Conservation (phyloP, 2,797 vertebrate genomes). For the Tenualosa thibaudeaui region DNA sequence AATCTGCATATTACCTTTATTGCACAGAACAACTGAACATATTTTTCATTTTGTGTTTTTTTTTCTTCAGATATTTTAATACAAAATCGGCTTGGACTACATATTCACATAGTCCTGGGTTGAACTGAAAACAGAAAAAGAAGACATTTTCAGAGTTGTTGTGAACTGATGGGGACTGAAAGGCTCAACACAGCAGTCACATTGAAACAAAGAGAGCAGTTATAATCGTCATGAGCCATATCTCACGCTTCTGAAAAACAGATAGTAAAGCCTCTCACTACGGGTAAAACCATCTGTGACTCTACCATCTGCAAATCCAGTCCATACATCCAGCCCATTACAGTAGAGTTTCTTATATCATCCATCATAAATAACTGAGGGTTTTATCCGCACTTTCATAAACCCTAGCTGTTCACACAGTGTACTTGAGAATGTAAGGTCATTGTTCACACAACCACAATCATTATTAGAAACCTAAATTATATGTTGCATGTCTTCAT, state of each 20-base stretch:
- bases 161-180: slow-evolving; percentile 58
- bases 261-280: slow-evolving; percentile 74
- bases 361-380: slow-evolving; percentile 66
- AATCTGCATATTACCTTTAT: slow-evolving; percentile 86
- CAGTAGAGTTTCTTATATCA: slow-evolving; percentile 64
- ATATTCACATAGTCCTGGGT: slow-evolving; percentile 72
- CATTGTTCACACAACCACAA: slow-evolving; percentile 57
- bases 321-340: slow-evolving; percentile 70
- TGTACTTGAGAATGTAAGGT: slow-evolving; percentile 61
- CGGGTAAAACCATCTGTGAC: slow-evolving; percentile 74
- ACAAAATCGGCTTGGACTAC: slow-evolving; percentile 80
- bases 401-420: slow-evolving; percentile 68
- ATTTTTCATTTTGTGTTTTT: slow-evolving; percentile 73
- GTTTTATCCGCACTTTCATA: slow-evolving; percentile 59
- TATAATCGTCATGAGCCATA: slow-evolving; percentile 69
- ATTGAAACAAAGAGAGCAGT: slow-evolving; percentile 76
- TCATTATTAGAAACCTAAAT: slow-evolving; percentile 46
- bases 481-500: slow-evolving; percentile 44
- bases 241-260: slow-evolving; percentile 67
- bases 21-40: slow-evolving; percentile 85
- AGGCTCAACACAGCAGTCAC: slow-evolving; percentile 73
- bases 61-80: slow-evolving; percentile 58
- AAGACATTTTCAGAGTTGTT: slow-evolving; percentile 53
- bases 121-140: slow-evolving; percentile 65
- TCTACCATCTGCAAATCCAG: slow-evolving; percentile 65